A percentile compares a stretch with the other conserved stretches of the same genome.
phyloP scores from a whole-genome alignment of 2,113 vertebrate species.

The Varanus salvator region DNA sequence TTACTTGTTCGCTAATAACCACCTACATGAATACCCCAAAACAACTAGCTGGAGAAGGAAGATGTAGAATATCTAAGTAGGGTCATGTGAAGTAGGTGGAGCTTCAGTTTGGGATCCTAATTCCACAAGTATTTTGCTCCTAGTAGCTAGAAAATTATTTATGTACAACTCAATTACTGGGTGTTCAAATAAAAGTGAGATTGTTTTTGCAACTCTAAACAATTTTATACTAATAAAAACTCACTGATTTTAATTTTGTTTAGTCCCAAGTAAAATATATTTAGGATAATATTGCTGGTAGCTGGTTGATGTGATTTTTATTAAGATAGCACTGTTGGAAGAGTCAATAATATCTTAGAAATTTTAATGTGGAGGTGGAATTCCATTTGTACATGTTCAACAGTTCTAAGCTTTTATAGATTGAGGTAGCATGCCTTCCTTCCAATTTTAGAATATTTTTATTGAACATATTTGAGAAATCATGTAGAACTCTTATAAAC shows the following conservation, averaged over 20 bases:
- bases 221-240: not conserved
- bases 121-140: not conserved
- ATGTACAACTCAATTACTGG: not conserved
- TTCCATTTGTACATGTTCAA: not conserved
- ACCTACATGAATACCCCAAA: not conserved
- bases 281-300: not conserved
- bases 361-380: not conserved
- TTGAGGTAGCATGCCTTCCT: not conserved
- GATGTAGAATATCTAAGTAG: not conserved
- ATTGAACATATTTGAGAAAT: not conserved
- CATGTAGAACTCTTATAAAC: not conserved
- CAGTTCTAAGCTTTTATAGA: not conserved
- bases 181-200: not conserved
- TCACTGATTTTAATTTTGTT: not conserved
- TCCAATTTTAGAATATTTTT: constrained; percentile 8
- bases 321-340: not conserved
- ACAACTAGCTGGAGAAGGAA: constrained; percentile 17
- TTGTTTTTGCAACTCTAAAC: not conserved
- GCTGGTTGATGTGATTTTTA: not conserved
- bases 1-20: not conserved
- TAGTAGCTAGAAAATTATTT: not conserved
- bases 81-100: not conserved
- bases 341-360: not conserved
- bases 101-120: not conserved
- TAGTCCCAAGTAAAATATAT: not conserved